phyloP scores from a whole-genome alignment of 2,113 vertebrate species.

The Dissostichus mawsoni region DNA sequence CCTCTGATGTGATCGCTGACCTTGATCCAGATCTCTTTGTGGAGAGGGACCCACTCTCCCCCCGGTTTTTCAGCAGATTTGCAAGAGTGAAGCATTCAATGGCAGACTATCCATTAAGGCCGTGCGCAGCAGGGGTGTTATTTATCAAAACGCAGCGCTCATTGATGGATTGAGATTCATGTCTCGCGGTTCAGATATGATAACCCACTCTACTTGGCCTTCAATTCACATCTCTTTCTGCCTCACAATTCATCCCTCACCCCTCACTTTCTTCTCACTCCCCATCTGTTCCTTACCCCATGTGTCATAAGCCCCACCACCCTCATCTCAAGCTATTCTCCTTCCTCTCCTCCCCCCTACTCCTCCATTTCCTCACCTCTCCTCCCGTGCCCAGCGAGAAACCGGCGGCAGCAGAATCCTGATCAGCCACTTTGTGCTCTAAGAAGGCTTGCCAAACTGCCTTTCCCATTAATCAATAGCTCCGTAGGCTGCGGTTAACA shows the following conservation, averaged over 20 bases:
- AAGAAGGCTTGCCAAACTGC: slow-evolving; percentile 75
- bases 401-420: slow-evolving; percentile 77
- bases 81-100: slow-evolving; percentile 61
- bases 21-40: slow-evolving; percentile 67
- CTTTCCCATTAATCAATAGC: slow-evolving; percentile 82
- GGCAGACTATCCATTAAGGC: slow-evolving; percentile 64
- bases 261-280: slow-evolving; percentile 49
- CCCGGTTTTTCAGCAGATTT: slow-evolving; percentile 42
- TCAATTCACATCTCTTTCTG: slow-evolving; percentile 66
- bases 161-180: slow-evolving; percentile 77
- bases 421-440: slow-evolving; percentile 83
- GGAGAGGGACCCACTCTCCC: slow-evolving; percentile 51
- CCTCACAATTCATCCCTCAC: slow-evolving; percentile 48
- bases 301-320: slow-evolving; percentile 51
- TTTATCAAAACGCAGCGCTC: slow-evolving; percentile 65
- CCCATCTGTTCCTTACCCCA: slow-evolving; percentile 61
- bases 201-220: slow-evolving; percentile 67
- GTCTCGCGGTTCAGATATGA: slow-evolving; percentile 67
- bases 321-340: slow-evolving; percentile 56
- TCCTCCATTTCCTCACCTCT: slow-evolving; percentile 47
- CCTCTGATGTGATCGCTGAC: slow-evolving; percentile 59
- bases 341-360: slow-evolving; percentile 18
- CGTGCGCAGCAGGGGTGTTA: slow-evolving; percentile 54
- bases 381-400: slow-evolving; percentile 59
- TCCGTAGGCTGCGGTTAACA: slow-evolving; percentile 81